Base-by-base conservation (phyloP, 2,797 vertebrate genomes). In the Oreochromis mossambicus region DNA sequence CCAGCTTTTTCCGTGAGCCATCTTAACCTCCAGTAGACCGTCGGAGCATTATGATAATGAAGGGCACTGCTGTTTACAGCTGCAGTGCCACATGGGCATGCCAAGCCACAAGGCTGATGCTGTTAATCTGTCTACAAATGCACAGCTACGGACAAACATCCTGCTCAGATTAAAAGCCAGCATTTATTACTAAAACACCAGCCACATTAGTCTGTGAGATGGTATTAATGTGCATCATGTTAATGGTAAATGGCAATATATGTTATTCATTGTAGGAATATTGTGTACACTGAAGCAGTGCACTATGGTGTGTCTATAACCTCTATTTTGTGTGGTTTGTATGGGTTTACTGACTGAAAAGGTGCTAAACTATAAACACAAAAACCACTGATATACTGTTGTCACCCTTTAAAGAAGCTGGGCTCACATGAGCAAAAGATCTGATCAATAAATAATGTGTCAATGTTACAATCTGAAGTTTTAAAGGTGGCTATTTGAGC, bases 111-210 rank as follows among this genome's bases (percentile, higher is more conserved):
- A 63, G 68, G 82, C 79, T 80, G 86, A 89, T 84, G 91, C 52
- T 85, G 77, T 83, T 95, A 94, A 95, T 94, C 94, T 94, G 91
- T 89, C 78, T 83, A 54, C 84, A 82, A 87, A 92, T 89, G 91
- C 80, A 87, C 77, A 79, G 86, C 80, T 77, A 84, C 46, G 76
- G 88, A 81, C 92, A 81, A 90, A 21, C 89, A 76, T 90, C 86
- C 41, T 32, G 54, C 83, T 88, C 87, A 88, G 91, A 94, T 94
- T 94, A 95, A 92, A 63, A 76, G 80, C 17, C 73, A 8, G 81
- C 83, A 88, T 92, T 88, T 91, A 84, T 91, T 86, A 86, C 68
- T 75, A 79, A 88, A 90, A 87, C 77, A 88, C 66, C 75, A 50
- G 32, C 77, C 70, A 88, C 82, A 87, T 88, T 88, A 91, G 77